These are phyloP conservation scores for Myotis brandtii DNA, from an alignment of 2,113 vertebrate genomes.

Conservation along the genomic window DNA sequence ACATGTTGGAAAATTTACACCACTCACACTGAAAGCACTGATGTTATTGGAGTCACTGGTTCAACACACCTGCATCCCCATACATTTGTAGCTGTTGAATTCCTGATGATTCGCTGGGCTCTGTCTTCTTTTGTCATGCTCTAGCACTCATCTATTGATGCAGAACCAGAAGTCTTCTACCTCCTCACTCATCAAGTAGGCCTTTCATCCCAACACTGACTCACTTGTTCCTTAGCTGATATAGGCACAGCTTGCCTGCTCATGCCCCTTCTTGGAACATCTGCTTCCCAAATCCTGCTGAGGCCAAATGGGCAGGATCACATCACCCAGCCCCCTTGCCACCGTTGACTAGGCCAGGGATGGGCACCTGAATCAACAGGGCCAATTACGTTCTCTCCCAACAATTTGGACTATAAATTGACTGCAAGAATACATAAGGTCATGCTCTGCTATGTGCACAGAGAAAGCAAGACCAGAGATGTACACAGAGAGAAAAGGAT, in stretches of 20 bases:
- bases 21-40: neutral
- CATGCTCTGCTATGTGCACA: neutral
- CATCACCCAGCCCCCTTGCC: neutral
- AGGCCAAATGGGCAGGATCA: neutral
- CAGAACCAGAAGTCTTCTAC: neutral
- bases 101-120: neutral
- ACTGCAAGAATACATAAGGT: neutral
- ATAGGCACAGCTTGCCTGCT: neutral
- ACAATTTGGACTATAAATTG: neutral
- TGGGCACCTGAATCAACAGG: neutral
- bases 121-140: neutral
- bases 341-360: neutral
- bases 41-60: neutral
- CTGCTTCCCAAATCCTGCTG: neutral
- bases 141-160: neutral
- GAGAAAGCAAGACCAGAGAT: neutral
- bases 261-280: neutral
- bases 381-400: neutral
- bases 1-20: neutral
- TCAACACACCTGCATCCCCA: neutral
- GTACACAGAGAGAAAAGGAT: neutral
- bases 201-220: neutral
- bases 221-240: neutral
- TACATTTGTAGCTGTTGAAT: neutral
- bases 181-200: neutral